Conservation (phyloP, 2,888 invertebrate species). For the Pterobdella sp. region DNA sequence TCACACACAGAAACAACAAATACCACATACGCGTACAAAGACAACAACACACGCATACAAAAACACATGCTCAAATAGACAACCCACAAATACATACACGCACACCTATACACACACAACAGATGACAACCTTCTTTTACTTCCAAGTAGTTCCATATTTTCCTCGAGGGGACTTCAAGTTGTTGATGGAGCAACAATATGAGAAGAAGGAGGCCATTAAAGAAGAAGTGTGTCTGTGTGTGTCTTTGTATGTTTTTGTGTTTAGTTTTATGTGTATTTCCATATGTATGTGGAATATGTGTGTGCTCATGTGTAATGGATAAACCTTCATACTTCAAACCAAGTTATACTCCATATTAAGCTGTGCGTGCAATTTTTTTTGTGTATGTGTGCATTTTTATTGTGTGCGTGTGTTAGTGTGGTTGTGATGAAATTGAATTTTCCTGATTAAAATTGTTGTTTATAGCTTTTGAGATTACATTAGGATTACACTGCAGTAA, state of each 20-base stretch:
- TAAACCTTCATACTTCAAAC: too few relatives aligned
- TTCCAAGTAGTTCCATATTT: slow-evolving; percentile 20
- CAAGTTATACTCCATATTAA: too few relatives aligned
- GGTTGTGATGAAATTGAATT: background rate
- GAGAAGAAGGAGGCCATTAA: slow-evolving; percentile 13
- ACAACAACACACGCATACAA: background rate
- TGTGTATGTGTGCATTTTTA: too few relatives aligned
- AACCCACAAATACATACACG: background rate
- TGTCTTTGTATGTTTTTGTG: background rate
- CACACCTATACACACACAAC: background rate
- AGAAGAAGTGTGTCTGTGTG: slow-evolving; percentile 1
- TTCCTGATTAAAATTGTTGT: background rate
- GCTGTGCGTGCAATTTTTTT: too few relatives aligned
- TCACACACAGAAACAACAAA: too few relatives aligned
- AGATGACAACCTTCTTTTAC: slow-evolving; percentile 26
- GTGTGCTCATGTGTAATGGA: too few relatives aligned
- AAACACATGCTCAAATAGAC: too few relatives aligned
- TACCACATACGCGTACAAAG: background rate
- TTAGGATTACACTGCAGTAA: background rate
- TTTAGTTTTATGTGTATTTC: background rate
- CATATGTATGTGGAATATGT: background rate
- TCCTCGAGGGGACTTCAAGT: slow-evolving; percentile 2
- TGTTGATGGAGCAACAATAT: slow-evolving; percentile 4
- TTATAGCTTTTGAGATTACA: background rate
- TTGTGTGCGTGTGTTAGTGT: too few relatives aligned